Evolutionary conservation across 1,140 invertebrate species (phyloP), one percentile per base, ranked within the genome.

Genomic region (Drosophila chauvacae): DNA sequence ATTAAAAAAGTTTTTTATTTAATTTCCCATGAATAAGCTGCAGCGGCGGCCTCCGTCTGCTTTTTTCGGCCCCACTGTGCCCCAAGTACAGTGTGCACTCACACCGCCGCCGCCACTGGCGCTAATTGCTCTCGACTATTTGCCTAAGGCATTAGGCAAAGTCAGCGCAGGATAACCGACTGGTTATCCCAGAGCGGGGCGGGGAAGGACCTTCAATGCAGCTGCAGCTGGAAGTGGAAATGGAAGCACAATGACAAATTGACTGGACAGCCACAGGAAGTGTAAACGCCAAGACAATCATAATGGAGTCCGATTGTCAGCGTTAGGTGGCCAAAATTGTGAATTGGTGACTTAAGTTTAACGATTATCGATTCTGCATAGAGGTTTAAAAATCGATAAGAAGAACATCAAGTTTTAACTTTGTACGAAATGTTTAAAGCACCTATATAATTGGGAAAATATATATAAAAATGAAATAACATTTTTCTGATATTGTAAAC

Each of bases 1-100:
- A 82, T 86, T 86, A 86, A 88, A 88, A 87, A 87, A 78, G 81
- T 87, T 83, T 68, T 68, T 87, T 88, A 87, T 87, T 87, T 87
- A 87, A 87, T 87, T 87, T 87, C 58, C 77, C 70, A 65, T 77
- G 81, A 81, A 80, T 85, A 60, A 72, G 51, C 66, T 56, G 59
- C 59, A 48, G 33, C 75, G 28, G 30, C 58, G 33, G 45, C 26
- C 33, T 35, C n/a, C 50, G 63, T 56, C 50, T 33, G 71, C 59
- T 81, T 81, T 73, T 81, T 72, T 70, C 37, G 58, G 56, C 42
- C 44, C 42, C 72, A 77, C 66, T 68, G 61, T 71, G 57, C 4
- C 44, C 64, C 69, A 41, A 51, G 44, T 48, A n/a, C n/a, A 35
- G 20, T 33, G 14, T 11, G 42, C 14, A 20, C 30, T 33, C 16